A percentile compares a stretch with the other conserved stretches of the same genome.
These are phyloP conservation scores for Gambelia wislizenii DNA, from an alignment of 2,797 vertebrate species.

Conservation along the genomic window DNA sequence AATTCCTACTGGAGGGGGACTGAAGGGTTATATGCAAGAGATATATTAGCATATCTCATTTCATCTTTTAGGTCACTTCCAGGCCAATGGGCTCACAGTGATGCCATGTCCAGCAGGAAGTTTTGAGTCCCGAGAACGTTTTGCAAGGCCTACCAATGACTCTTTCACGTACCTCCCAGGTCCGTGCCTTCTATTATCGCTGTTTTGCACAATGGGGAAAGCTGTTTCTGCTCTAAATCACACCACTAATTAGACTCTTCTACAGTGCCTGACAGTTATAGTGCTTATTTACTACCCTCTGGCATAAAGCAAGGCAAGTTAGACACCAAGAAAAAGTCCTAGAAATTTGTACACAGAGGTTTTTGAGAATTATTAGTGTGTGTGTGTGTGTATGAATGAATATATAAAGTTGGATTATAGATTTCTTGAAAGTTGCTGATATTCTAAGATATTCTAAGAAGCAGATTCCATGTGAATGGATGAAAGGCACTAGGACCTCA, in stretches of 20 bases:
- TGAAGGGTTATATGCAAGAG: not conserved
- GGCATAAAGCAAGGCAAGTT: conserved; percentile 6
- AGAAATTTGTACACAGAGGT: not conserved
- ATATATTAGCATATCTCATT: not conserved
- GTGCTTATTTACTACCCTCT: not conserved
- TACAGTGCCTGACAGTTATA: not conserved
- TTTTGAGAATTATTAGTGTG: conserved; percentile 8
- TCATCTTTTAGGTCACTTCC: conserved; percentile 83
- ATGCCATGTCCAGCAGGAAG: conserved; percentile 82
- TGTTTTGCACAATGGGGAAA: not conserved
- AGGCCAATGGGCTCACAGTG: conserved; percentile 71
- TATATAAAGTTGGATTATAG: not conserved
- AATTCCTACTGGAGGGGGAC: not conserved
- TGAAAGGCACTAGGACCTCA: not conserved
- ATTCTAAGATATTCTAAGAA: not conserved
- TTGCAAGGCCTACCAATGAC: conserved; percentile 77
- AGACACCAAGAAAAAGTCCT: conserved; percentile 29
- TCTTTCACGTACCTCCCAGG: conserved; percentile 83
- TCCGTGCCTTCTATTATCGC: conserved; percentile 57
- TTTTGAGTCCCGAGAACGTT: conserved; percentile 80
- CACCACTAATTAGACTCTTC: not conserved
- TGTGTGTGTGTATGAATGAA: not conserved
- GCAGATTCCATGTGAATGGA: not conserved
- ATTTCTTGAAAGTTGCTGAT: conserved; percentile 5
- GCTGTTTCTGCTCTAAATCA: conserved; percentile 15